Evolutionary conservation across 2,888 invertebrate genomes (phyloP).

Genomic region (Hirtodrosophila confusa): DNA sequence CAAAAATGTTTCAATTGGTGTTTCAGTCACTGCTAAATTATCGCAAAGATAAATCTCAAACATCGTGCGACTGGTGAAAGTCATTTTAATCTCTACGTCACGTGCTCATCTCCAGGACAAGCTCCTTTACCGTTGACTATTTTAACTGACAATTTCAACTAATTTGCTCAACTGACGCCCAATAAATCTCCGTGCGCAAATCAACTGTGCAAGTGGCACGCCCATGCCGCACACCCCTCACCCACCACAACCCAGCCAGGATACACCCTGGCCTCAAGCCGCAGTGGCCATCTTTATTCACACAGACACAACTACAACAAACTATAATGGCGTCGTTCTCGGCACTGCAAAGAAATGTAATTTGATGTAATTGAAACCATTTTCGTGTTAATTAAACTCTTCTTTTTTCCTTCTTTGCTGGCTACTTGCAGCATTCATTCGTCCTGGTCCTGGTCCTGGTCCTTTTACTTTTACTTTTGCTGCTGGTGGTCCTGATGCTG

Average conservation of each 20-base stretch:
- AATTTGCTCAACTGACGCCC: constrained; percentile 77
- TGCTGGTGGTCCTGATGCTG: constrained; percentile 36
- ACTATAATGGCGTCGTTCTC: constrained; percentile 65
- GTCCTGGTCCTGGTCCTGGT: neutral
- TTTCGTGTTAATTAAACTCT: constrained; percentile 80
- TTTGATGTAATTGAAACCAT: constrained; percentile 79
- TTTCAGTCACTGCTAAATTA: no score
- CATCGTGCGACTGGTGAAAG: constrained; percentile 12
- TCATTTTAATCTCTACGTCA: constrained; percentile 18
- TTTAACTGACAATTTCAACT: constrained; percentile 78
- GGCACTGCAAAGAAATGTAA: constrained; percentile 73
- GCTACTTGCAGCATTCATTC: constrained; percentile 6
- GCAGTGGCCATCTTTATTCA: constrained; percentile 10
- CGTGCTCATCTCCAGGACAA: constrained; percentile 3
- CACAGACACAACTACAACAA: constrained; percentile 42
- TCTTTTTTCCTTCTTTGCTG: constrained; percentile 42
- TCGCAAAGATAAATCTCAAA: constrained; percentile 2
- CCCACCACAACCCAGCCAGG: constrained; percentile 8
- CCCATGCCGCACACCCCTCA: constrained; percentile 22
- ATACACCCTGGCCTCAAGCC: constrained; percentile 17
- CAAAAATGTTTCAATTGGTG: neutral
- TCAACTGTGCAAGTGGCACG: constrained; percentile 66
- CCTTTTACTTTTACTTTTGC: constrained; percentile 8
- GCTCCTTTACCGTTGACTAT: constrained; percentile 26
- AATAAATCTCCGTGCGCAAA: constrained; percentile 77